Conservation (phyloP, 92 coral and sea anemone species). For the Epizoanthus ramosus region DNA sequence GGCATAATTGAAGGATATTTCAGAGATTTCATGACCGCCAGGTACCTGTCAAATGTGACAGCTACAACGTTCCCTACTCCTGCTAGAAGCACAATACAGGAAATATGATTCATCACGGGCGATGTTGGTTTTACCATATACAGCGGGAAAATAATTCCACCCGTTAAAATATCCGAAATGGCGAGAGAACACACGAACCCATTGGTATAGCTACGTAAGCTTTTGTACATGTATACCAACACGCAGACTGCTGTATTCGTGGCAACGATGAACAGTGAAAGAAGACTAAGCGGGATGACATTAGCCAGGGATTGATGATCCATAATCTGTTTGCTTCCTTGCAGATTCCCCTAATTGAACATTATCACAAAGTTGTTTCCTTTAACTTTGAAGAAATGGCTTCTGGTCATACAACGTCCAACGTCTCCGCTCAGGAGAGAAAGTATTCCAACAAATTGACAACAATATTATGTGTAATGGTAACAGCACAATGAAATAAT, state of each 20-base stretch:
- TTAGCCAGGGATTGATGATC: slow-evolving; percentile 13
- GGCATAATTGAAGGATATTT: slow-evolving; percentile 61
- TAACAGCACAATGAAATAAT: too few relatives aligned
- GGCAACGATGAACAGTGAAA: slow-evolving; percentile 59
- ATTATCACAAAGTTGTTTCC: background rate
- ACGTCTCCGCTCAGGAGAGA: background rate
- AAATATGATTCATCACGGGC: slow-evolving; percentile 55
- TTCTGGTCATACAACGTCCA: background rate
- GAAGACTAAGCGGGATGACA: slow-evolving; percentile 52
- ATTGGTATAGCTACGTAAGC: slow-evolving; percentile 68
- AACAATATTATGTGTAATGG: too few relatives aligned
- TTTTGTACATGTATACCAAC: slow-evolving; percentile 67
- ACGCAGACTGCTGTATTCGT: slow-evolving; percentile 73
- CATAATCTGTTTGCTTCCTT: background rate
- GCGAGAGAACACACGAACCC: slow-evolving; percentile 80
- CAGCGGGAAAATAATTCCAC: slow-evolving; percentile 70
- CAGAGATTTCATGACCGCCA: slow-evolving; percentile 69
- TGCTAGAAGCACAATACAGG: slow-evolving; percentile 61
- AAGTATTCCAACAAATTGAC: background rate
- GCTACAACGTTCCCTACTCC: slow-evolving; percentile 81
- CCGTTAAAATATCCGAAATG: slow-evolving; percentile 72
- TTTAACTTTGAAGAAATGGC: background rate
- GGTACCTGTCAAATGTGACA: slow-evolving; percentile 77
- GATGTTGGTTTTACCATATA: slow-evolving; percentile 71
- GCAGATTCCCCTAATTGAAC: background rate